Evolutionary conservation across 2,888 invertebrate species (phyloP).

Genomic region (Phlogophora meticulosa): DNA sequence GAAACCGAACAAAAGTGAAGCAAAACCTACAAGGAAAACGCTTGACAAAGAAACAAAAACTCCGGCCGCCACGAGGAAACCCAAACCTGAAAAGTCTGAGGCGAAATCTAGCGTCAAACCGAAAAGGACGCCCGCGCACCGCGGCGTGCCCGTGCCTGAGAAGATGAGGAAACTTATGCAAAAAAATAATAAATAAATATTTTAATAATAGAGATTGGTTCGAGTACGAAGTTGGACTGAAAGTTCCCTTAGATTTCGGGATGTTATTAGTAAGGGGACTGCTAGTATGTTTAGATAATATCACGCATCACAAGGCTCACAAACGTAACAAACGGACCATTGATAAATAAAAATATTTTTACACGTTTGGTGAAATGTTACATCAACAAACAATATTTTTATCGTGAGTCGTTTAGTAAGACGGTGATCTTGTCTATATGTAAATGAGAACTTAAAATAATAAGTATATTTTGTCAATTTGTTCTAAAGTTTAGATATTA

Average conservation of each 20-base stretch:
- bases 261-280: slow-evolving; percentile 70
- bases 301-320: slow-evolving; percentile 83
- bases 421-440: slow-evolving; percentile 83
- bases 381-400: slow-evolving; percentile 78
- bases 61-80: slow-evolving; percentile 44
- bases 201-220: slow-evolving; percentile 64
- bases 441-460: slow-evolving; percentile 80
- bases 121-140: slow-evolving; percentile 73
- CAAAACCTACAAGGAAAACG: slow-evolving; percentile 68
- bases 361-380: slow-evolving; percentile 79
- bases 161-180: slow-evolving; percentile 81
- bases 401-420: slow-evolving; percentile 71
- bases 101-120: slow-evolving; percentile 65
- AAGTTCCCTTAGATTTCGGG: slow-evolving; percentile 43
- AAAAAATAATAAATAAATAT: slow-evolving; percentile 73
- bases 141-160: slow-evolving; percentile 84
- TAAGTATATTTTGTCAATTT: slow-evolving; percentile 88
- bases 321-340: slow-evolving; percentile 87
- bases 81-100: slow-evolving; percentile 57
- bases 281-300: slow-evolving; percentile 78
- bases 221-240: slow-evolving; percentile 65
- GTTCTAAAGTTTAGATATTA: slow-evolving; percentile 79
- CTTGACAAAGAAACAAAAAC: slow-evolving; percentile 67
- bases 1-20: slow-evolving; percentile 55
- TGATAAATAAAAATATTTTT: slow-evolving; percentile 87